These are phyloP conservation scores for Papilio protenor DNA, from an alignment of 2,888 invertebrate genomes.

Conservation along the genomic window DNA sequence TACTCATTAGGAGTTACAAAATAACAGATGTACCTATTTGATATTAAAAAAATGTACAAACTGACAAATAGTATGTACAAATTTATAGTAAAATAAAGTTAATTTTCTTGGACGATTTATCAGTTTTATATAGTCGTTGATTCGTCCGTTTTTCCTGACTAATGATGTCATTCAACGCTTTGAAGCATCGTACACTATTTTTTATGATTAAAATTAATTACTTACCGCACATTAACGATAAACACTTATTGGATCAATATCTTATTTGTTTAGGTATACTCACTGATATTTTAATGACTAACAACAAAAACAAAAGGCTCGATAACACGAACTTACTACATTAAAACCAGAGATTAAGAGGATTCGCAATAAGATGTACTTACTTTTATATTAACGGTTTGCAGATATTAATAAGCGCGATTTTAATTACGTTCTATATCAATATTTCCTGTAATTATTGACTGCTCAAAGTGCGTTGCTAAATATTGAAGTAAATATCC, in stretches of 20 bases:
- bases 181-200: conserved; percentile 7
- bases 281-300: conserved; percentile 31
- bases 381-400: conserved; percentile 44
- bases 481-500: conserved; percentile 58
- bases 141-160: conserved; percentile 56
- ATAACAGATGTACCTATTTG: conserved; percentile 28
- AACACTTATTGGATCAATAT: conserved; percentile 25
- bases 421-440: conserved; percentile 39
- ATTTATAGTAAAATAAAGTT: conserved; percentile 1
- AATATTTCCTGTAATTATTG: conserved; percentile 45
- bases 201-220: conserved; percentile 8
- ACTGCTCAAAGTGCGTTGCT: conserved; percentile 56
- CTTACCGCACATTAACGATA: not conserved
- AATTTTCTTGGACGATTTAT: conserved; percentile 37
- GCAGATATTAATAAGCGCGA: conserved; percentile 15
- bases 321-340: conserved; percentile 45
- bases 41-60: not conserved
- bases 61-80: not conserved
- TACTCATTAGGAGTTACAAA: conserved; percentile 44
- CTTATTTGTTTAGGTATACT: conserved; percentile 43
- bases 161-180: conserved; percentile 66
- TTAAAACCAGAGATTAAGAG: conserved; percentile 7
- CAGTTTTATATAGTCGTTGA: not conserved
- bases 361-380: conserved; percentile 26
- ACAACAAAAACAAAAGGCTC: conserved; percentile 50